Evolutionary conservation across 2,888 invertebrate genomes (phyloP).

Genomic region (Heliconius ismenius): DNA sequence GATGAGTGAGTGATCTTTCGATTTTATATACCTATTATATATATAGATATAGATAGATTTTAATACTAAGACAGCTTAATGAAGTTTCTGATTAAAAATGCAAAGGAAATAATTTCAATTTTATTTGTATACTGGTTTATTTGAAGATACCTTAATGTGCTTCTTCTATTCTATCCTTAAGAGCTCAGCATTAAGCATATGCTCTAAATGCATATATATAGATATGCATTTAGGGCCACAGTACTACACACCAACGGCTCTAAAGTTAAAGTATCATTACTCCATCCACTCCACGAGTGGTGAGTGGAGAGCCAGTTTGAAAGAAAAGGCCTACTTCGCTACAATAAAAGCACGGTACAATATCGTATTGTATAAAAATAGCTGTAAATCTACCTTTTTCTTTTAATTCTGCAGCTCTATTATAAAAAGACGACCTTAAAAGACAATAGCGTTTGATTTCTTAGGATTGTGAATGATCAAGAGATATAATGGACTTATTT

Average conservation of each 20-base stretch:
- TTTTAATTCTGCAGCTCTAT: background rate
- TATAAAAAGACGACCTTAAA: slow-evolving; percentile 14
- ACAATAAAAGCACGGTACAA: slow-evolving; percentile 5
- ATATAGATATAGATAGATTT: too few relatives aligned
- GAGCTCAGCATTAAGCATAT: too few relatives aligned
- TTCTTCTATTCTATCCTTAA: too few relatives aligned
- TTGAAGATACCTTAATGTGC: too few relatives aligned
- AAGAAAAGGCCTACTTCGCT: slow-evolving; percentile 21
- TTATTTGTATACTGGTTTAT: too few relatives aligned
- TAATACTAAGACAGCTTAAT: too few relatives aligned
- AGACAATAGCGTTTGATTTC: slow-evolving; percentile 16
- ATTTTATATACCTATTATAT: too few relatives aligned
- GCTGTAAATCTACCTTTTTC: slow-evolving; percentile 9
- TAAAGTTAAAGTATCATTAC: slow-evolving; percentile 11
- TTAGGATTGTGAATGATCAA: slow-evolving; percentile 11
- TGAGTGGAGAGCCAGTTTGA: slow-evolving; percentile 29
- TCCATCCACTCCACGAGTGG: slow-evolving; percentile 17
- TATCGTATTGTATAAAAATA: slow-evolving; percentile 26
- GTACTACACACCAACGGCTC: background rate
- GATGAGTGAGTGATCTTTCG: too few relatives aligned
- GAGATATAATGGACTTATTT: background rate
- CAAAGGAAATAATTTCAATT: too few relatives aligned
- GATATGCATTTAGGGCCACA: background rate
- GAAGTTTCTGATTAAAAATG: too few relatives aligned
- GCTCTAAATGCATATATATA: too few relatives aligned